Percentiles rank a stretch among this genome's conserved stretches.
Conservation (phyloP, 1,140 invertebrate genomes). For the Apis cerana region DNA sequence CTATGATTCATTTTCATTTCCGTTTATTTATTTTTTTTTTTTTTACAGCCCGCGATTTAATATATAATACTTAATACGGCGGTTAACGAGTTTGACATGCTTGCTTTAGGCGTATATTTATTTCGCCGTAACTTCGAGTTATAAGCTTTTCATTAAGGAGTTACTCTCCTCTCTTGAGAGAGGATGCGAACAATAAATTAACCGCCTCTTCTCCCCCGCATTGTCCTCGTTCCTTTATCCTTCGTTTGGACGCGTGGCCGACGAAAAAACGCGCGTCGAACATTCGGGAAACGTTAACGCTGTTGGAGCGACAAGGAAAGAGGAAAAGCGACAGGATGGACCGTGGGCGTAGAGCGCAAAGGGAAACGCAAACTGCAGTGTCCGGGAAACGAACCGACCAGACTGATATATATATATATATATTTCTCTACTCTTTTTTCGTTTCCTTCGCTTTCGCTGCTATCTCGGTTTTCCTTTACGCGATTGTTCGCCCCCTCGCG, state of each 20-base stretch:
- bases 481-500: conserved; percentile 45
- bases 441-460: conserved; percentile 18
- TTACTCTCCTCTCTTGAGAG: too few species aligned
- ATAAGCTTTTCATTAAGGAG: too few species aligned
- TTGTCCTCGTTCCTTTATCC: conserved; percentile 5
- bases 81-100: too few species aligned
- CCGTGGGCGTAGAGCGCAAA: conserved; percentile 64
- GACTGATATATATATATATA: conserved; percentile 8
- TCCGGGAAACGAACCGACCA: conserved; percentile 65
- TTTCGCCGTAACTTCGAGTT: too few species aligned
- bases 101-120: too few species aligned
- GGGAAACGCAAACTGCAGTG: conserved; percentile 32
- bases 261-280: conserved; percentile 40
- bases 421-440: neutral
- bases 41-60: too few species aligned
- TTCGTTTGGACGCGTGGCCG: conserved; percentile 8
- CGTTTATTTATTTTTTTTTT: too few species aligned
- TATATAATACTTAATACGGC: too few species aligned
- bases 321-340: conserved; percentile 64
- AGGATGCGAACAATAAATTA: neutral
- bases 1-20: too few species aligned
- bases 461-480: conserved; percentile 41
- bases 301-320: neutral
- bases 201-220: neutral
- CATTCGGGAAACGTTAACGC: conserved; percentile 39